Percentiles rank a stretch among this genome's conserved stretches.
These are phyloP conservation scores for Drosophila setifemur DNA, from an alignment of 1,140 invertebrate genomes.

Conservation along the genomic window DNA sequence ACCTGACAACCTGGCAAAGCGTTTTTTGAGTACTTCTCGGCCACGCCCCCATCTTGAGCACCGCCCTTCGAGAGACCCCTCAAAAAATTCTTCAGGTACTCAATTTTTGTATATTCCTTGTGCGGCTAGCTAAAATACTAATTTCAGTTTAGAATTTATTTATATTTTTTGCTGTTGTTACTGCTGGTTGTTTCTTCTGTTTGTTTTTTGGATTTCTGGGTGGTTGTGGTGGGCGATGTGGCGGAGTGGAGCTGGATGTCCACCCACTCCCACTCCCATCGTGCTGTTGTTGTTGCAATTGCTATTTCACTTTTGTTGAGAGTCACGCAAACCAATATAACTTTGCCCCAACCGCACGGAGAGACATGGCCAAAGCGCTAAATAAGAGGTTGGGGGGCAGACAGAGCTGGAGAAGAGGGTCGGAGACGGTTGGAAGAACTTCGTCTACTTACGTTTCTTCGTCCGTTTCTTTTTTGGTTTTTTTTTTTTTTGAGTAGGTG, in stretches of 20 bases:
- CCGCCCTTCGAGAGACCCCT: constrained; percentile 21
- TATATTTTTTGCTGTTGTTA: constrained; percentile 39
- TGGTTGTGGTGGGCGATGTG: neutral
- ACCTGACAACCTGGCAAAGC: constrained; percentile 25
- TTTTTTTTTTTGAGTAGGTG: constrained; percentile 68
- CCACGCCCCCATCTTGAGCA: constrained; percentile 1
- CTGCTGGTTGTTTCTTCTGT: constrained; percentile 55
- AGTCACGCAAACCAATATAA: constrained; percentile 81
- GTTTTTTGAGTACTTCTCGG: constrained; percentile 52
- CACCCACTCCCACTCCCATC: neutral
- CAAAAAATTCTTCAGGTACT: constrained; percentile 32
- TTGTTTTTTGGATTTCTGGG: constrained; percentile 62
- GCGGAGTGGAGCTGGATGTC: constrained; percentile 7
- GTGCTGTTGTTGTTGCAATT: constrained; percentile 67
- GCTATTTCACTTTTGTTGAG: constrained; percentile 78
- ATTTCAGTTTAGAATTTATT: constrained; percentile 80
- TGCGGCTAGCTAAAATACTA: constrained; percentile 76
- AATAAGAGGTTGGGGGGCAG: constrained; percentile 18
- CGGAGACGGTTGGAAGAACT: neutral
- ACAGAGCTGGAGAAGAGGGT: too few relatives aligned
- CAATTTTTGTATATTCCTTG: constrained; percentile 27
- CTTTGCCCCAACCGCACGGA: constrained; percentile 75
- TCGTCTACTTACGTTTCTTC: constrained; percentile 18
- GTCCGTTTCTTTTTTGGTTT: constrained; percentile 16
- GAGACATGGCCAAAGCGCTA: constrained; percentile 64